Conservation (phyloP, 2,797 vertebrate species). For the Catharus ustulatus region DNA sequence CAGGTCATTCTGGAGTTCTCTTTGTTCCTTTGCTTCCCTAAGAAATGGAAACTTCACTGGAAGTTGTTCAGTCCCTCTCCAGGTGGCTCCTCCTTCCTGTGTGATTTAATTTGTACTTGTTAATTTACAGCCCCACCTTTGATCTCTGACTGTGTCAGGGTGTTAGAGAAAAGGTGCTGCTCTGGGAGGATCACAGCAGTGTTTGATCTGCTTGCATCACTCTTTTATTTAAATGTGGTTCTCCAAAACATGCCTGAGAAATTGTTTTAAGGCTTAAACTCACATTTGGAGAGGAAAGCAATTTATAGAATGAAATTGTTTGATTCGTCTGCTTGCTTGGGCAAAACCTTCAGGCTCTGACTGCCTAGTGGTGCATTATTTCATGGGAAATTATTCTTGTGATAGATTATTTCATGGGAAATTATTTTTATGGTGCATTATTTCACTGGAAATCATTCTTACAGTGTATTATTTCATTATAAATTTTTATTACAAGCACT, state of each 20-base stretch:
- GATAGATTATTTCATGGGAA: not conserved
- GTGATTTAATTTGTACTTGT: not conserved
- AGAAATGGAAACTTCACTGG: not conserved
- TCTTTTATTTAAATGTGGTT: fast-evolving
- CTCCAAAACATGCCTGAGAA: not conserved
- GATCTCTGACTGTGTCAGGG: not conserved
- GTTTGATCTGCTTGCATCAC: not conserved
- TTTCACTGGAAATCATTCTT: not conserved
- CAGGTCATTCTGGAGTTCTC: not conserved
- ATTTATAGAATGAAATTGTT: not conserved
- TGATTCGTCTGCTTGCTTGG: not conserved
- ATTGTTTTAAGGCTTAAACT: not conserved
- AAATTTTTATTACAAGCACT: not conserved
- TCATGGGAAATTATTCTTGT: not conserved
- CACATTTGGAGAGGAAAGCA: not conserved
- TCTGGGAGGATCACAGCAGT: not conserved
- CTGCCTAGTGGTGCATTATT: not conserved
- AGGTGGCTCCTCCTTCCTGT: fast-evolving
- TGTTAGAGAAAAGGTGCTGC: not conserved
- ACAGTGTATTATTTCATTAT: not conserved
- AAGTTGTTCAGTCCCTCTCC: not conserved
- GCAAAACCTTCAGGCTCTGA: not conserved
- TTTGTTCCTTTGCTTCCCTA: not conserved
- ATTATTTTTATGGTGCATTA: not conserved
- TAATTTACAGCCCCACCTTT: not conserved